Conservation (phyloP, 2,113 vertebrate species). For the Nerophis lumbriciformis region DNA sequence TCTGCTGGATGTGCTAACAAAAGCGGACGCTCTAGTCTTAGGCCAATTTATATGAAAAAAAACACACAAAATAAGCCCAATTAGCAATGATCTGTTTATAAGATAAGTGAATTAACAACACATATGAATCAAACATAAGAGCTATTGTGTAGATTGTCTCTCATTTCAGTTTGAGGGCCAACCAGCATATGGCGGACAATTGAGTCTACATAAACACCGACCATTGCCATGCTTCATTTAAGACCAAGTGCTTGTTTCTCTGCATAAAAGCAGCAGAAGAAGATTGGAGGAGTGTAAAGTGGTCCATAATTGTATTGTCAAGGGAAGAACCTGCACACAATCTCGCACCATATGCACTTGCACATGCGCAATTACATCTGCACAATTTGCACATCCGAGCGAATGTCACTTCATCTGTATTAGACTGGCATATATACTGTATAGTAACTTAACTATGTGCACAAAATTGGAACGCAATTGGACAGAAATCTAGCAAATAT, state of each 20-base stretch:
- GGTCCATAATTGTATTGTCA: constrained; percentile 47
- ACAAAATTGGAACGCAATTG: not conserved
- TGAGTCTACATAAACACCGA: constrained; percentile 56
- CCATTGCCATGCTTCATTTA: constrained; percentile 56
- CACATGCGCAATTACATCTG: constrained; percentile 30
- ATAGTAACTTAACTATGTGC: not conserved
- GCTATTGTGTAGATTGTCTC: constrained; percentile 27
- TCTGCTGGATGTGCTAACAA: constrained; percentile 22
- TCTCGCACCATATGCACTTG: constrained; percentile 31
- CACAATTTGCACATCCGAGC: constrained; percentile 37
- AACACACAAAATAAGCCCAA: constrained; percentile 21
- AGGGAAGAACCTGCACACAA: constrained; percentile 34
- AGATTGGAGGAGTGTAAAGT: constrained; percentile 56
- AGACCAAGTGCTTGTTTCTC: constrained; percentile 54
- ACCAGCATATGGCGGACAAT: constrained; percentile 67
- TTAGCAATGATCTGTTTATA: constrained; percentile 46
- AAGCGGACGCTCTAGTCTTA: constrained; percentile 19
- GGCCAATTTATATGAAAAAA: constrained; percentile 8
- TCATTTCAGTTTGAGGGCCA: constrained; percentile 49
- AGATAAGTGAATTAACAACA: constrained; percentile 45
- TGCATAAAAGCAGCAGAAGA: constrained; percentile 50
- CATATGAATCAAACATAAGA: constrained; percentile 47
- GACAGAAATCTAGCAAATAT: not conserved
- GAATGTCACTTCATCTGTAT: constrained; percentile 22
- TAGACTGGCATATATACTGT: not conserved